Conservation (phyloP, 2,113 vertebrate genomes). For the sheep (Ovis aries) region ARS-UI_Ramb_v3.0 NC_056070.1:70018001-70018500, state of each 20-base stretch:
- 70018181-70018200: conserved; percentile 6
- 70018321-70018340: background rate
- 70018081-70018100: background rate
- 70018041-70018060: background rate
- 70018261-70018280: background rate
- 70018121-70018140: background rate
- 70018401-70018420: background rate
- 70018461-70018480: background rate
- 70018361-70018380: background rate
- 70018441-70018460: background rate
- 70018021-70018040: background rate
- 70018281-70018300: background rate
- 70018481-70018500: background rate
- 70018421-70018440: background rate
- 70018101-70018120: background rate
- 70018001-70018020: background rate
- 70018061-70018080: background rate
- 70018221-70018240: background rate
- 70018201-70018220: background rate
- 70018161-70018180: background rate
- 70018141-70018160: background rate
- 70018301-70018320: conserved; percentile 12
- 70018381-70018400: background rate
- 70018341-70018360: background rate
- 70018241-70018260: background rate